Conservation (phyloP, 92 coral and sea anemone genomes). For the Epizoanthus stellaris region DNA sequence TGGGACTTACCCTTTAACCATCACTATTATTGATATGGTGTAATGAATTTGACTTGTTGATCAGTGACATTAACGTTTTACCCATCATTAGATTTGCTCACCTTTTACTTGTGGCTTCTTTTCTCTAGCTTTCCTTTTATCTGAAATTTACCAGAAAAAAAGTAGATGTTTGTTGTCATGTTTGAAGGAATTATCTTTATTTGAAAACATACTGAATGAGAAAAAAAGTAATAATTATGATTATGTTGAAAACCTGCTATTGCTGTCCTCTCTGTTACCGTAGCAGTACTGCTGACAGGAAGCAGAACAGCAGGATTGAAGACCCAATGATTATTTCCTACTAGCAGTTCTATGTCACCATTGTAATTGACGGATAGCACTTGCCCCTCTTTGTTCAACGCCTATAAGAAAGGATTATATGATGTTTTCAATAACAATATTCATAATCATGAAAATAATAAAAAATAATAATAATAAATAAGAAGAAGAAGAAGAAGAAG, state of each 20-base stretch:
- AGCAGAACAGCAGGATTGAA: constrained; percentile 17
- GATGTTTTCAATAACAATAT: neutral
- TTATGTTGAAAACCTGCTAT: neutral
- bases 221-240: neutral
- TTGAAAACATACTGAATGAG: neutral
- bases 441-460: too few species aligned
- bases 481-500: too few species aligned
- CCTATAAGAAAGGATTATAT: neutral
- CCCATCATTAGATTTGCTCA: neutral
- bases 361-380: neutral
- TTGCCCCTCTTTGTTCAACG: constrained; percentile 7
- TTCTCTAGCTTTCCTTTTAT: neutral
- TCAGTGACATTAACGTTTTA: neutral
- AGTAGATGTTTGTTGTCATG: neutral
- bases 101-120: neutral
- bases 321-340: neutral
- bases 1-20: too few species aligned
- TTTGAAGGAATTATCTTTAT: neutral
- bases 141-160: neutral
- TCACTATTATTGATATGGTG: too few species aligned
- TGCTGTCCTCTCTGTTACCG: neutral
- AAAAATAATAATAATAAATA: too few species aligned
- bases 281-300: constrained; percentile 5
- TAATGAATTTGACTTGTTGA: too few species aligned
- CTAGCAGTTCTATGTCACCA: constrained; percentile 19